A percentile compares a stretch with the other conserved stretches of the same genome.
Conservation (phyloP, 2,888 invertebrate genomes). For the Coleophora deauratella region DNA sequence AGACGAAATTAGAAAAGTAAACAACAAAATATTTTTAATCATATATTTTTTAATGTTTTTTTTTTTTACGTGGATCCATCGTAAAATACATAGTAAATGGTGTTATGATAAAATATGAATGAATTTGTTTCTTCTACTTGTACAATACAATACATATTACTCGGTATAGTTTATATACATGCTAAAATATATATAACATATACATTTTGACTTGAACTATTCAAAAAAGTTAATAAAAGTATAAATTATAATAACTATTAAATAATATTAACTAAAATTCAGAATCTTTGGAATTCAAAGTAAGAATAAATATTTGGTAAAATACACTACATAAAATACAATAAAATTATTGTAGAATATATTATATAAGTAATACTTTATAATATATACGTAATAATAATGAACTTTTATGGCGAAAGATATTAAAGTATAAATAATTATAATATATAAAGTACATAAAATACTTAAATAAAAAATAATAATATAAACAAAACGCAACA, state of each 20-base stretch:
- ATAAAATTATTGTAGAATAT: too few relatives aligned
- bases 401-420: too few relatives aligned
- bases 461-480: too few relatives aligned
- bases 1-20: neutral
- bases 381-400: too few relatives aligned
- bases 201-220: too few relatives aligned
- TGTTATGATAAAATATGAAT: constrained; percentile 25
- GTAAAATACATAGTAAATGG: constrained; percentile 34
- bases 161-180: constrained; percentile 14
- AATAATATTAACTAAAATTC: constrained; percentile 28
- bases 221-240: constrained; percentile 18
- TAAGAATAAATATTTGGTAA: constrained; percentile 45
- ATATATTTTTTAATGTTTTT: constrained; percentile 12
- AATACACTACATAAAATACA: neutral
- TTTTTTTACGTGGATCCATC: constrained; percentile 47
- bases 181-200: too few relatives aligned
- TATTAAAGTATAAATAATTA: too few relatives aligned
- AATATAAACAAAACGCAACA: too few relatives aligned
- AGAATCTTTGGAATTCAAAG: constrained; percentile 62
- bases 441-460: too few relatives aligned
- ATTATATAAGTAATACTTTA: too few relatives aligned
- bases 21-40: constrained; percentile 16
- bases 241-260: constrained; percentile 30
- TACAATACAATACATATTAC: constrained; percentile 42
- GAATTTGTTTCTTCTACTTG: constrained; percentile 27